Evolutionary conservation across 2,797 vertebrate species (phyloP).

Genomic region (Cottoperca gobio): DNA sequence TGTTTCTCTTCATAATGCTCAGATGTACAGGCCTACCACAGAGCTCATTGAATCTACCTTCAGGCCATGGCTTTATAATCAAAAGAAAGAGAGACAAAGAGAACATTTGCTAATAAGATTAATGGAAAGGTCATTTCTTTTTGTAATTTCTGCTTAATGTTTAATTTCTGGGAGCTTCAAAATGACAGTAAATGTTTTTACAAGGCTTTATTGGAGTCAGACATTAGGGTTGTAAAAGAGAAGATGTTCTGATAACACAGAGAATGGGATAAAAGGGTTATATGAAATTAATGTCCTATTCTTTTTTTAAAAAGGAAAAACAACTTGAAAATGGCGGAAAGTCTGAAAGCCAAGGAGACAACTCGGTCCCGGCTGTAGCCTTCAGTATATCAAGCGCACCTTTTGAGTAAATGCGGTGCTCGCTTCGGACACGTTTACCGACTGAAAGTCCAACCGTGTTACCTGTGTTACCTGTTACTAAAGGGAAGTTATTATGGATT

Average conservation of each 20-base stretch:
- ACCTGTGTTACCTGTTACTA: not conserved
- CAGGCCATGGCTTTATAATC: slow-evolving; percentile 29
- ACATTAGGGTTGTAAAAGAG: not conserved
- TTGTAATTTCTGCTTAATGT: slow-evolving; percentile 28
- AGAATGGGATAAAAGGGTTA: not conserved
- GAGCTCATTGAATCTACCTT: slow-evolving; percentile 16
- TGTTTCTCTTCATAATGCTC: slow-evolving; percentile 35
- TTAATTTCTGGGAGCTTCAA: slow-evolving; percentile 13
- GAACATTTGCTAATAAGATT: slow-evolving; percentile 5
- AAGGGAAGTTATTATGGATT: not conserved
- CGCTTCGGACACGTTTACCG: rapidly evolving
- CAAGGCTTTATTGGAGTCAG: slow-evolving; percentile 1
- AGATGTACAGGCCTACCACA: slow-evolving; percentile 18
- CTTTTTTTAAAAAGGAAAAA: not conserved
- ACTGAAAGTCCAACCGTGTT: not conserved
- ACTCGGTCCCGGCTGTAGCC: not conserved
- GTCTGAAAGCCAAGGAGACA: not conserved
- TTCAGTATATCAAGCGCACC: not conserved
- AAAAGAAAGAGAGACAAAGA: not conserved
- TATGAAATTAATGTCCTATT: not conserved
- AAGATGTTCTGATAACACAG: slow-evolving; percentile 16
- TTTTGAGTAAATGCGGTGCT: not conserved
- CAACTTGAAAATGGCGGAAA: not conserved
- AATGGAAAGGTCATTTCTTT: slow-evolving; percentile 13
- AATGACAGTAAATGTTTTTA: slow-evolving; percentile 11